Percentiles rank a stretch among this genome's conserved stretches.
These are phyloP conservation scores for Diaprepes abbreviatus DNA, from an alignment of 2,888 invertebrate genomes.

Conservation along the genomic window DNA sequence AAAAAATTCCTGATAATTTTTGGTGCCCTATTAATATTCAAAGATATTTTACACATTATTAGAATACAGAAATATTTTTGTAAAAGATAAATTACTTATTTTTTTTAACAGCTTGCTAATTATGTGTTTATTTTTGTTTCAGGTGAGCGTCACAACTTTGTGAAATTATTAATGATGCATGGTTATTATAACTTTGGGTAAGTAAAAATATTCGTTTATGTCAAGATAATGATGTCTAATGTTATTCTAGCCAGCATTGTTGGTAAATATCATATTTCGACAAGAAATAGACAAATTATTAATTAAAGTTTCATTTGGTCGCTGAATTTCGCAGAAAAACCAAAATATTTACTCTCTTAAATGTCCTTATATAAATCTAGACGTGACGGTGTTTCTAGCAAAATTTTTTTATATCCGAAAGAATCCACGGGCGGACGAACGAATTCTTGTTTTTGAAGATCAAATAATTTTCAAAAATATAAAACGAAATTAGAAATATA, in stretches of 20 bases:
- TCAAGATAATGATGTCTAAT: not conserved
- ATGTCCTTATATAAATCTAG: no score
- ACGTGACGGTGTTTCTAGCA: no score
- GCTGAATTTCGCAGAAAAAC: no score
- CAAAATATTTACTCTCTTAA: no score
- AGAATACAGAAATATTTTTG: not conserved
- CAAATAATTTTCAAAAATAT: no score
- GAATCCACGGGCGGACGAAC: no score
- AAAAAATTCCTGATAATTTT: no score
- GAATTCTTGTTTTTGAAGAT: no score
- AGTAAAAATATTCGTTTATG: not conserved
- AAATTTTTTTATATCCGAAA: no score
- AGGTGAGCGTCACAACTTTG: constrained; percentile 17
- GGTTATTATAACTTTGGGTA: constrained; percentile 3
- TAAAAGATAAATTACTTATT: not conserved
- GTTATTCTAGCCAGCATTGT: not conserved
- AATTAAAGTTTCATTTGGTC: no score
- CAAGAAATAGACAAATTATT: no score
- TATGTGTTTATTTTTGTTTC: constrained; percentile 20
- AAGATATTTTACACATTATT: not conserved
- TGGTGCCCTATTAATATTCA: not conserved
- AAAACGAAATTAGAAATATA: no score
- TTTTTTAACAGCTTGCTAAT: constrained; percentile 6
- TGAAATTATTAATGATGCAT: constrained; percentile 6
- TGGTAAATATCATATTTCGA: not conserved